Evolutionary conservation across 2,888 invertebrate genomes (phyloP), one percentile per base, ranked within the genome.

Genomic region (Pollenia angustigena): DNA sequence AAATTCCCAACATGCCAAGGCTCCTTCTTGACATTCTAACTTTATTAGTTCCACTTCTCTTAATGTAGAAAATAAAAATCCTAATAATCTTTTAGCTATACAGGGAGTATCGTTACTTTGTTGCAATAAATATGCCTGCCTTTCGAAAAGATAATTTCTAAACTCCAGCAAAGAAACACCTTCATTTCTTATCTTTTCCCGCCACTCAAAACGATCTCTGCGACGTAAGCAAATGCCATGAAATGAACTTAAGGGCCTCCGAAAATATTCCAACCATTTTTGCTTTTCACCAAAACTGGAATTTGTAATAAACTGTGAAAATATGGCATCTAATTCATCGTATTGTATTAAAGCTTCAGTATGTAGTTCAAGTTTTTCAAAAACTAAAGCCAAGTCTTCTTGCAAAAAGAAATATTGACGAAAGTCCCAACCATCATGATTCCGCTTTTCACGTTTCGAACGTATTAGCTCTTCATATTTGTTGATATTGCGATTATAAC

Each of bases 341-440:
- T 99, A 99, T 92, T 99, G 99, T 79, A 99, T 97, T 89, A 99
- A 94, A 14, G 99, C 98, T 94, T 99, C 99, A 89, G 98, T 98
- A 91, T 97, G 96, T 88, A 99, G 94, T 81, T 98, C 98, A 88
- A 99, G 94, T 97, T 98, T 98, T 95, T 99, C 98, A 90, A 98
- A 95, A 88, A 98, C 97, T 94, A 99, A 97, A 83, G 98, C 99
- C 89, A 99, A 94, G 94, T 99, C 98, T 94, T 99, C 99, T 96
- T 98, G 95, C 89, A 99, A 95, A 89, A 98, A 95, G 94, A 99
- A 99, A 94, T 99, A 99, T 92, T 97, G 96, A 93, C 97, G 97
- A 94, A 99, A 99, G 93, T 97, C 97, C 99, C 99, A 99, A 44
- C 96, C 97, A 0, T 95, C 95, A 91, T 98, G 97, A 93, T 97